phyloP scores from a whole-genome alignment of 37 sponge, comb jelly and placozoan species.

The Eunapius fragilis region DNA sequence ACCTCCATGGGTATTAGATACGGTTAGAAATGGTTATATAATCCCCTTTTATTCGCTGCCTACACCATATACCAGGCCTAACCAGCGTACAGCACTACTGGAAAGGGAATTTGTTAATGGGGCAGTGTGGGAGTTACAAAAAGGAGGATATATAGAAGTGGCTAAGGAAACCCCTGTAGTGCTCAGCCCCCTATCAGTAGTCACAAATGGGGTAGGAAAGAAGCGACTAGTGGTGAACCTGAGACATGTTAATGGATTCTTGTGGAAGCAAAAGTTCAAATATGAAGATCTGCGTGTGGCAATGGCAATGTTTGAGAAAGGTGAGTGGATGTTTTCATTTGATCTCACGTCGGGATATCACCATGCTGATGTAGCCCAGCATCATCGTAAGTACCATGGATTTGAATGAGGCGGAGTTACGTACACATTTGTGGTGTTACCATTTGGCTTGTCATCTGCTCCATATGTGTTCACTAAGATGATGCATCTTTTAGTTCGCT shows the following conservation, averaged over 20 bases:
- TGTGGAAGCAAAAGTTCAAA: slow-evolving; percentile 1
- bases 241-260: neutral
- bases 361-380: slow-evolving; percentile 3
- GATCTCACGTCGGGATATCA: slow-evolving; percentile 15
- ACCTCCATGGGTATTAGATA: neutral
- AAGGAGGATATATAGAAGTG: neutral
- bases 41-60: slow-evolving; percentile 1
- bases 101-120: neutral
- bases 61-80: neutral
- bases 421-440: neutral
- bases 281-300: slow-evolving; percentile 14
- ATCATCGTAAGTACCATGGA: slow-evolving; percentile 12
- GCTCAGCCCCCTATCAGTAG: slow-evolving; percentile 8
- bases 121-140: neutral
- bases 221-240: slow-evolving; percentile 2
- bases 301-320: slow-evolving; percentile 14
- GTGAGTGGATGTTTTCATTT: slow-evolving; percentile 13
- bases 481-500: neutral
- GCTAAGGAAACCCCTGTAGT: neutral
- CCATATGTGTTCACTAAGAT: slow-evolving; percentile 28
- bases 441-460: slow-evolving; percentile 33
- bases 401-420: neutral
- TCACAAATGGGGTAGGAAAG: neutral
- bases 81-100: neutral
- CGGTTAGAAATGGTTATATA: slow-evolving; percentile 3